Evolutionary conservation across 2,113 vertebrate genomes (phyloP), one percentile per base, ranked within the genome.

Genomic region (Eublepharis macularius): DNA sequence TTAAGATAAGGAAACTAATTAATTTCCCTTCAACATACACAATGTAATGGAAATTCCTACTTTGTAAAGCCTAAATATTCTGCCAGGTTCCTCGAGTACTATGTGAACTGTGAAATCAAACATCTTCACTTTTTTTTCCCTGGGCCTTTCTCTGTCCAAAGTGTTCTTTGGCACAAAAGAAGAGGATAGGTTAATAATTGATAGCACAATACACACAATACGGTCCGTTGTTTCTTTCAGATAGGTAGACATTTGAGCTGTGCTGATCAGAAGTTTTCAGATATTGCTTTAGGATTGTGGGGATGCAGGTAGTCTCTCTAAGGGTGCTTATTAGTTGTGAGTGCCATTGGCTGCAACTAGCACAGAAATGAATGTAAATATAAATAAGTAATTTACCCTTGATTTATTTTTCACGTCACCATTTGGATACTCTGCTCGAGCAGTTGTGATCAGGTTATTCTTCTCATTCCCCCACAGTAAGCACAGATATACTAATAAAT

Each of bases 161-260:
- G 54, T 80, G 86, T 82, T 91, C 68, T 70, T 43, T 86, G 63
- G 45, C 79, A 91, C 21, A 82, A 63, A 90, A 94, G n/a, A 95
- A 94, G 80, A 82, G 16, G 26, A 80, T 86, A 86, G 92, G 89
- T 95, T 90, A 95, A 95, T 94, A 96, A 94, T 92, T 95, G 90
- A 95, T 95, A 90, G 91, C 88, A 63, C 90, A 86, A 93, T 82
- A 79, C 63, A 79, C 69, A 41, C 43, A 87, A 63, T 72, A 68
- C 54, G 87, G 39, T 1, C 7, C 85, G 72, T 91, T 92, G 85
- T 93, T 88, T 94, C 79, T 79, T 88, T 88, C 85, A 60, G 78
- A n/a, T 81, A 89, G 32, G 70, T 1, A 85, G 39, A 51, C 86
- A 77, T 92, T 90, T 88, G 57, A 90, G 47, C 65, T 86, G 51